A percentile compares a stretch with the other conserved stretches of the same genome.
Evolutionary conservation across 2,797 vertebrate genomes (phyloP).

Genomic region (Pygocentrus nattereri): DNA sequence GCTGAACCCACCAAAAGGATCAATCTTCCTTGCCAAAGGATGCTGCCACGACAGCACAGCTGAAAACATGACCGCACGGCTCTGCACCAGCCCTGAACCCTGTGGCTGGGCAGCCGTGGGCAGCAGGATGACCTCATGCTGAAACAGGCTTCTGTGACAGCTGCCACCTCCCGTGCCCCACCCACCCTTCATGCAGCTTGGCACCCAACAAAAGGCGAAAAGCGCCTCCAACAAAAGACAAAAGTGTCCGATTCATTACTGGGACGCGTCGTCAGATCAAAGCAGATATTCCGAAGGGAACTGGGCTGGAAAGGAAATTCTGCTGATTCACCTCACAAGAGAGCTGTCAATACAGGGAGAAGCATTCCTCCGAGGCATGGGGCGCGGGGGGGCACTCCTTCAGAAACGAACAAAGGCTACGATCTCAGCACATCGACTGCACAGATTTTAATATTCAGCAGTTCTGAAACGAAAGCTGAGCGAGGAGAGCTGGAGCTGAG

Average conservation of each 20-base stretch:
- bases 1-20: neutral
- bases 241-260: conserved; percentile 33
- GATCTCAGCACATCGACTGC: conserved; percentile 8
- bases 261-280: conserved; percentile 32
- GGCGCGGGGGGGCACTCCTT: neutral
- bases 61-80: neutral
- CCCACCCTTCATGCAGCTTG: neutral
- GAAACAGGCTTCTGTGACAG: conserved; percentile 34
- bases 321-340: conserved; percentile 37
- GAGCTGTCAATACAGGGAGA: neutral
- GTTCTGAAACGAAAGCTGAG: neutral
- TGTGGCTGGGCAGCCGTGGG: conserved; percentile 14
- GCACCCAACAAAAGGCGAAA: neutral
- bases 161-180: conserved; percentile 10
- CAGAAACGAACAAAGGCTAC: neutral
- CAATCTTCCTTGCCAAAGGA: neutral
- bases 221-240: conserved; percentile 18
- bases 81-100: conserved; percentile 17
- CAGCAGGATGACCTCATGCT: conserved; percentile 49
- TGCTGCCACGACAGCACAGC: neutral
- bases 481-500: no score
- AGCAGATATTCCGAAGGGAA: conserved; percentile 11
- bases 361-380: neutral
- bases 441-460: conserved; percentile 16
- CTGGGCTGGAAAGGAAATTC: neutral